Conservation (phyloP, 92 coral and sea anemone genomes). For the Palythoa grandis region DNA sequence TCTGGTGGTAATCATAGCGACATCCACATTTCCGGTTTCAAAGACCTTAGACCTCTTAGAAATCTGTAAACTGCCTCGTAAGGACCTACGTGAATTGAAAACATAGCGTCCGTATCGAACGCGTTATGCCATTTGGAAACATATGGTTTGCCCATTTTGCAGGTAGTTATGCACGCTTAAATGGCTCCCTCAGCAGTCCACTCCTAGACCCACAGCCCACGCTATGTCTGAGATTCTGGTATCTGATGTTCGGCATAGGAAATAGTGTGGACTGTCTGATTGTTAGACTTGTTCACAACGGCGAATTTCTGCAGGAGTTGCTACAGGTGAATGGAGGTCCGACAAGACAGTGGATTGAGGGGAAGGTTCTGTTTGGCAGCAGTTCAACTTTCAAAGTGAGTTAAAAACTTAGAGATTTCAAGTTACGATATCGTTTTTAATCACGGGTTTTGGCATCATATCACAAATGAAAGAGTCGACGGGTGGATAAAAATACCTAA, state of each 20-base stretch:
- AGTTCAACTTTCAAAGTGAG: constrained; percentile 20
- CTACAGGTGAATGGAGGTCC: constrained; percentile 1
- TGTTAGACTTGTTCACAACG: neutral
- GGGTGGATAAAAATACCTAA: neutral
- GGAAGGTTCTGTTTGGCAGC: constrained; percentile 30
- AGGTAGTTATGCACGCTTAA: neutral
- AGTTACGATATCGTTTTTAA: neutral
- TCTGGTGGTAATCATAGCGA: too few species aligned
- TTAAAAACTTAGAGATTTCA: neutral
- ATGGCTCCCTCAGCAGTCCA: constrained; percentile 5
- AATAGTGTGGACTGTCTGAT: constrained; percentile 18
- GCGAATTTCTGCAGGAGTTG: constrained; percentile 13
- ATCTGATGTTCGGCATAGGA: neutral
- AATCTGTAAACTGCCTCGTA: too few species aligned
- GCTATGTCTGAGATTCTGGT: constrained; percentile 20
- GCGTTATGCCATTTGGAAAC: too few species aligned
- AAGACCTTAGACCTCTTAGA: too few species aligned
- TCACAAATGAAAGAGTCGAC: neutral
- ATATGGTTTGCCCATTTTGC: too few species aligned
- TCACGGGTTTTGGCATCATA: neutral
- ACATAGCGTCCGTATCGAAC: too few species aligned
- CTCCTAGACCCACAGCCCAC: constrained; percentile 5
- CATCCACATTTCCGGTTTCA: too few species aligned
- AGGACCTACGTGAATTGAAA: too few species aligned
- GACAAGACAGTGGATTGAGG: neutral